These are phyloP conservation scores for Carcina quercana DNA, from an alignment of 2,888 invertebrate species.

Conservation along the genomic window DNA sequence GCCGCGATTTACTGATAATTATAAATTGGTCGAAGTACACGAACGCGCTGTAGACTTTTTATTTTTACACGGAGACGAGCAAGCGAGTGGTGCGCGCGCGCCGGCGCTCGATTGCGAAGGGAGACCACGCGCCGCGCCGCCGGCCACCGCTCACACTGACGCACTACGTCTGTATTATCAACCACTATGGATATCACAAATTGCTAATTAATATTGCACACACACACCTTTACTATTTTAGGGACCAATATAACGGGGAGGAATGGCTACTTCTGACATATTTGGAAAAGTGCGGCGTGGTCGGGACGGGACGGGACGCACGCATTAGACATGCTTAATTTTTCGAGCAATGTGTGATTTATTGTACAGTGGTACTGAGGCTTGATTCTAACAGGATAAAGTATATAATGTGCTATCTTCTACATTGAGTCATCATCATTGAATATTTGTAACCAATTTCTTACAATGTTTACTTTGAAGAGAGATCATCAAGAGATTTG, in stretches of 20 bases:
- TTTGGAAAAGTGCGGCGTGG: too few species aligned
- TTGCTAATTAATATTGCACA: constrained; percentile 66
- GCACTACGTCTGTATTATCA: constrained; percentile 51
- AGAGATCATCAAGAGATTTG: too few species aligned
- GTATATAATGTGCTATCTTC: too few species aligned
- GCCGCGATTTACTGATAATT: constrained; percentile 73
- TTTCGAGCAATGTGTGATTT: too few species aligned
- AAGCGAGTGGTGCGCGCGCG: constrained; percentile 61
- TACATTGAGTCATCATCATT: too few species aligned
- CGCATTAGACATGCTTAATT: too few species aligned
- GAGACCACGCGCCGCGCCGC: constrained; percentile 39
- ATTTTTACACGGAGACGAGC: constrained; percentile 71
- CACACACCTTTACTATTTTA: constrained; percentile 51
- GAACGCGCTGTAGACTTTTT: constrained; percentile 66
- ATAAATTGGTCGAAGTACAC: constrained; percentile 71
- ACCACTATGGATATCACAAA: constrained; percentile 51
- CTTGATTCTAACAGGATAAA: too few species aligned
- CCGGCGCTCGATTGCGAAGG: constrained; percentile 46
- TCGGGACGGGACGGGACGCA: constrained; percentile 19
- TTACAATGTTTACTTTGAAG: too few species aligned
- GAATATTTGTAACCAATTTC: too few species aligned
- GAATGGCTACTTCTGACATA: constrained; percentile 40
- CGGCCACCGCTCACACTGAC: constrained; percentile 43
- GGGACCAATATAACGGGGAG: constrained; percentile 56
- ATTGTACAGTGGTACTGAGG: too few species aligned